Base-by-base conservation (phyloP, 1,140 invertebrate genomes). In the Papilio helenus region DNA sequence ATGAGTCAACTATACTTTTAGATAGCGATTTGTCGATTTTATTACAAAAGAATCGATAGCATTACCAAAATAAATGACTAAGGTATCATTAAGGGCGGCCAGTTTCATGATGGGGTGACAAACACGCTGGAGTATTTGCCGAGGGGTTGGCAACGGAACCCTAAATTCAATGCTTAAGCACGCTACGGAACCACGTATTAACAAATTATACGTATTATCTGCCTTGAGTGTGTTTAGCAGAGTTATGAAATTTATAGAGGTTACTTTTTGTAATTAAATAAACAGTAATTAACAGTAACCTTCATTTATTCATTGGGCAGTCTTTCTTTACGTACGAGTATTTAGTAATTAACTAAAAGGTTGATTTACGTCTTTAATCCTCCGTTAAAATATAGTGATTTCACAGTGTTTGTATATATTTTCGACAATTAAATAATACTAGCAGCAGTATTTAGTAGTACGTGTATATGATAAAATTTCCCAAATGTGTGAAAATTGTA, bases 161-260 rank as follows among this genome's bases (percentile, higher is more conserved):
- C 85, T 68, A 79, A 83, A 84, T 83, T 82, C 81, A 84, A 85
- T 86, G 86, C 83, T 84, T 81, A 86, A 85, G 84, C 86, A 82
- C 76, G 73, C 79, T 72, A 81, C 83, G 74, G 82, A 84, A 86
- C 79, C 79, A 74, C 81, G 82, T 81, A 88, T 89, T 89, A 88
- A 85, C 84, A 86, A 89, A 89, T 89, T 89, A 87, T 89, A 86
- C 80, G 78, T 80, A 76, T 72, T 78, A 68, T 42, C 76, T 49
- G 34, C 20, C 10, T 71, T 23, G 76, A 79, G 79, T 80, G 58
- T 84, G 74, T 42, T 80, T 80, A 55, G 20, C 23, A 79, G 18
- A 80, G 23, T 58, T 55, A 78, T 55, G 26, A 76, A 76, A 34
- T 16, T 18, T 58, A 34, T 39, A 76, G 73, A 76, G 39, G 46